Conservation (phyloP, 2,888 invertebrate species). For the Deroplatys truncata region DNA sequence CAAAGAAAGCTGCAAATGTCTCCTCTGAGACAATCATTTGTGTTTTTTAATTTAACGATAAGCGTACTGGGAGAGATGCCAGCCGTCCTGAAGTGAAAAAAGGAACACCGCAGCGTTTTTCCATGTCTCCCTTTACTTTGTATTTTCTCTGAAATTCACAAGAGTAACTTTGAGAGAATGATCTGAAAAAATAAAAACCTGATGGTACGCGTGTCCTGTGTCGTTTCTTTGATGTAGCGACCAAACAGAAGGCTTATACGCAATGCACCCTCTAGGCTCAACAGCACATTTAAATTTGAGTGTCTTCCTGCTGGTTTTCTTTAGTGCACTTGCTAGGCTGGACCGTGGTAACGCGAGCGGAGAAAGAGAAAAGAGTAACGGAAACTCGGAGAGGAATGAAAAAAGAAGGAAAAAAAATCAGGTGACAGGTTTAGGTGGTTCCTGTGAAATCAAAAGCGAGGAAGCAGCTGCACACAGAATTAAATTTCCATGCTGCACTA, state of each 20-base stretch:
- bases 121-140: not conserved
- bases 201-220: not conserved
- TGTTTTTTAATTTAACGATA: not conserved
- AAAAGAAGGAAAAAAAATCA: constrained; percentile 3
- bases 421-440: constrained; percentile 19
- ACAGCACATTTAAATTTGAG: not conserved
- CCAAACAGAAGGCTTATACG: not conserved
- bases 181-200: not conserved
- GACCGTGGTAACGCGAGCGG: not conserved
- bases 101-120: not conserved
- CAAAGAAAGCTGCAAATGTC: too few species aligned
- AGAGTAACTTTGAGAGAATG: constrained; percentile 1
- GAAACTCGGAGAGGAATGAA: not conserved
- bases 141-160: not conserved
- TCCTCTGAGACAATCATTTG: too few species aligned
- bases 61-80: not conserved
- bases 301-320: not conserved
- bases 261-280: constrained; percentile 1
- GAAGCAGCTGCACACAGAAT: constrained; percentile 21
- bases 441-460: constrained; percentile 11
- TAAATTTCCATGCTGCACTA: constrained; percentile 20
- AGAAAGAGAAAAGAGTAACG: not conserved
- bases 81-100: not conserved
- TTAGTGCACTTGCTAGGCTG: not conserved
- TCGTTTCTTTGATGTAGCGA: not conserved